Evolutionary conservation across 1,140 invertebrate genomes (phyloP), one percentile per base, ranked within the genome.

Genomic region (Drosophila bocqueti): DNA sequence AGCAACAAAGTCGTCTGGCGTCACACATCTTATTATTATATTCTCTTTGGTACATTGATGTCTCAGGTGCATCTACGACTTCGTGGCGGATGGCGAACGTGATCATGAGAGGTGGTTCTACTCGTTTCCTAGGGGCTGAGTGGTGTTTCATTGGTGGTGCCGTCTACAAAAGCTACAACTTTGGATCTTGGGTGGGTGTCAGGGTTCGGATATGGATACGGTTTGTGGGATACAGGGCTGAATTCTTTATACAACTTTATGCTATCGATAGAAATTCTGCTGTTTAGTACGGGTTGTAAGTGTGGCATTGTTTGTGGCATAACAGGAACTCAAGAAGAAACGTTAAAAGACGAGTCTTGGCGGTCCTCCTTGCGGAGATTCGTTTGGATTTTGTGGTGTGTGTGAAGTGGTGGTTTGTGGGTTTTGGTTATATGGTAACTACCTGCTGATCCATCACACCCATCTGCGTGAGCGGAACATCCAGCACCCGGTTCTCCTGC

Each of bases 391-490:
- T 67, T 67, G 63, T 62, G 40, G 67, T 62, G 54, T 75, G 54
- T 75, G 43, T 15, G 43, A 24, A 55, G 36, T 67, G 21, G 40
- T 74, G 45, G 43, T 65, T 43, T 63, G 46, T 36, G 68, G 76
- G 18, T 55, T 55, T 55, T 83, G 76, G 67, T 81, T 76, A 74
- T 80, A 82, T 89, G 81, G 86, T 91, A 91, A 86, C 83, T 92
- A 96, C 96, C 96, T 97, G 96, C 96, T 94, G 96, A 96, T 94
- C 96, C 96, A 94, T 97, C 96, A 95, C 96, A 97, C 94, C 96
- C 96, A 94, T 97, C 96, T 92, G 96, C 96, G 94, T 97, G 96
- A 93, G 96, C 96, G 92, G 96, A 95, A 95, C 96, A 97, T 94
- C 96, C 96, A 94, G 95, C 95, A 94, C 96, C 96, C 93, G 95